Evolutionary conservation across 53 echinoderm and acorn worm genomes (phyloP), one percentile per base, ranked within the genome.

Genomic region (Apostichopus leukothele): DNA sequence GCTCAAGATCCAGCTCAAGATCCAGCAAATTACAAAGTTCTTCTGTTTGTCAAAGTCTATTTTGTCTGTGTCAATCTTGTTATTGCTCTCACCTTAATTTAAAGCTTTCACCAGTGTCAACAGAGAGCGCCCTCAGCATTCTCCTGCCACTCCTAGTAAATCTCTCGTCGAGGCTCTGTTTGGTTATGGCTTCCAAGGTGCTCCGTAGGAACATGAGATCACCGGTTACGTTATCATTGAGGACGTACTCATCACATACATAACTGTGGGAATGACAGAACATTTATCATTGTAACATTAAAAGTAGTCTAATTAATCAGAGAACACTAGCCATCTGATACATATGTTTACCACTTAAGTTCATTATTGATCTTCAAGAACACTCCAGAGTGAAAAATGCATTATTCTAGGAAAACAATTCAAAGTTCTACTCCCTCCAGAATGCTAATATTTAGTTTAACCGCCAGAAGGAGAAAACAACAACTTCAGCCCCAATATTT

Each of bases 211-310:
- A 89, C 84, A 95, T 95, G 60, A 96, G 75, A 60, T 96, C 96
- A 0, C 96, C 96, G 0, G 93, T 91, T 1, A 92, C 94, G 52
- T 96, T 96, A 66, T 96, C 96, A 60, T 96, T 95, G 80, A 96
- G 90, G 12, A 96, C 93, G 75, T 96, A 96, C 83, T 96, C 96
- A 18, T 96, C 96, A 53, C 96, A 96, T 9, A 89, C 92, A 51
- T 96, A 96, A 74, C 96, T 96, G 79, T 1, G 60, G 85, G 27
- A 54, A 67, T 39, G n/a, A 76, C 57, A 9, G 51, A 39, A 13
- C 21, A 90, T 9, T 74, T 50, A 22, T 14, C 1, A 88, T n/a
- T 57, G 2, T 39, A 39, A 39, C 39, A 39, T 39, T 39, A 2
- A 39, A 39, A 39, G 0, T 39, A 39, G 39, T 39, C 39, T 39